Evolutionary conservation across 1,140 invertebrate genomes (phyloP), one percentile per base, ranked within the genome.

Genomic region (Coenobita brevimanus): DNA sequence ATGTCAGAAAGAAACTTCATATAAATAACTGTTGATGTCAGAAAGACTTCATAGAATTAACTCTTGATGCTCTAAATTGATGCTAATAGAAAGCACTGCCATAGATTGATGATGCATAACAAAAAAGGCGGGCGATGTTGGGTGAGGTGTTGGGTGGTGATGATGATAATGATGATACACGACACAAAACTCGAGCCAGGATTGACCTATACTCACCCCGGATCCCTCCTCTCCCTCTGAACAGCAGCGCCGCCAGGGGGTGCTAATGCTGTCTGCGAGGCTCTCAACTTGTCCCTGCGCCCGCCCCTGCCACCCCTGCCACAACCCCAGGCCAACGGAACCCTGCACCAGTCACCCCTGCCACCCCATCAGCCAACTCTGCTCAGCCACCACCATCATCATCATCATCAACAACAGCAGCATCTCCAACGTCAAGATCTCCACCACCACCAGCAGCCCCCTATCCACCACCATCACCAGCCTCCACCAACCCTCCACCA

Each of bases 281-380:
- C 86, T 76, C 86, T 88, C 78, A 88, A 88, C 86, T 69, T 88
- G 86, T 88, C 86, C 78, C 86, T 88, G 86, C 67, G 86, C 43
- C 79, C 86, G 24, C 36, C 86, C 43, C 86, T 82, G 33, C 78
- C 85, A 43, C 30, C 69, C 30, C 86, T 75, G 21, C 86, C 80
- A 73, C 84, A n/a, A n/a, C 78, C 71, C 78, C 79, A 73, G 78
- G 64, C 64, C 78, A 82, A 82, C 86, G 85, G 85, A 71, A 87
- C 84, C 21, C 64, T 83, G 43, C 71, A 75, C 54, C 82, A 43
- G 38, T 76, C 85, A 43, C 30, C 69, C 30, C 86, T 75, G 21
- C 86, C 80, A 73, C 84, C 46, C 57, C 84, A 67, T 41, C 81
- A 17, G 36, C 50, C 8, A 17, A 57, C 46, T 10, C 50, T 13